Percentiles rank a stretch among this genome's conserved stretches.
Conservation (phyloP, 2,888 invertebrate species). For the Caprella mutica region DNA sequence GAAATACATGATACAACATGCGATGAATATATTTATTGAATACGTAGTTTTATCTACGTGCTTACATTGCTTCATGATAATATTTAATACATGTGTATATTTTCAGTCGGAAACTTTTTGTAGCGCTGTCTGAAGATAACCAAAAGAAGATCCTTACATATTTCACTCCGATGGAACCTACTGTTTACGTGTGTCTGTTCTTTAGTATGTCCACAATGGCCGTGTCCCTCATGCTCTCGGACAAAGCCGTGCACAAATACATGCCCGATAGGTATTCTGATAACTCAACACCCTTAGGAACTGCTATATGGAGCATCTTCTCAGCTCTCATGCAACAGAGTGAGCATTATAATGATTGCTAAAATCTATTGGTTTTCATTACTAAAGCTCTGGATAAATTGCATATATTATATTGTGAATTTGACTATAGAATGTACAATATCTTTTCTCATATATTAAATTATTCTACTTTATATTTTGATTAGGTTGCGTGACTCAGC, state of each 20-base stretch:
- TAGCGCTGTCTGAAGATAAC: conserved; percentile 19
- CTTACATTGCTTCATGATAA: too few relatives aligned
- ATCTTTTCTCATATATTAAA: neutral
- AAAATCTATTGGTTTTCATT: too few relatives aligned
- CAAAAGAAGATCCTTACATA: conserved; percentile 25
- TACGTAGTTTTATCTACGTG: too few relatives aligned
- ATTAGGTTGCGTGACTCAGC: conserved; percentile 17
- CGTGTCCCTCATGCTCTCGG: conserved; percentile 1
- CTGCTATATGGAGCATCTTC: conserved; percentile 16
- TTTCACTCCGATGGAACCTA: conserved; percentile 18
- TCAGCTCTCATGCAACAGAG: conserved; percentile 26
- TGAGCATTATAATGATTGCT: neutral
- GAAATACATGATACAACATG: too few relatives aligned
- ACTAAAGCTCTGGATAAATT: too few relatives aligned
- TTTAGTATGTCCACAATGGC: conserved; percentile 9
- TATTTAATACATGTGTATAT: too few relatives aligned
- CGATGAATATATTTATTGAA: too few relatives aligned
- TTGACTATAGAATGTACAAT: too few relatives aligned
- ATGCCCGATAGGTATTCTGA: neutral
- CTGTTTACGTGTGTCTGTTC: conserved; percentile 15
- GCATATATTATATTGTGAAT: too few relatives aligned
- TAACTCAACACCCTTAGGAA: neutral
- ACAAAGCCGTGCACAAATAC: neutral
- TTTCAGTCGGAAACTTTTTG: conserved; percentile 25
- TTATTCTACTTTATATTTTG: neutral